Base-by-base conservation (phyloP, 2,797 vertebrate genomes). In the Parauchenoglanis ngamensis region DNA sequence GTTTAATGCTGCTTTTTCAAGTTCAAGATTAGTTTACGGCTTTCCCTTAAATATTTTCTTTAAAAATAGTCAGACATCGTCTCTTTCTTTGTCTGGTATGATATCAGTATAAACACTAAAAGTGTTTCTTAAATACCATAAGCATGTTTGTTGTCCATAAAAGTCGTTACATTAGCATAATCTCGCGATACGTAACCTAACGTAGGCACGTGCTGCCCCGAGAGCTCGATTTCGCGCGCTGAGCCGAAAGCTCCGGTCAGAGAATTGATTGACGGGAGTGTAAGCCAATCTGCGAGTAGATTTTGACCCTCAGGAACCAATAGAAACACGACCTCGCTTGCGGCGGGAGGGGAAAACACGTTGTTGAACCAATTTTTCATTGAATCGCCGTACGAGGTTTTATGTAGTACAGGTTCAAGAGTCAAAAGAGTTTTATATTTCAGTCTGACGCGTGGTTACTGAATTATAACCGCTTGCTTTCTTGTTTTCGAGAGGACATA, bases 181-280 rank as follows among this genome's bases (percentile, higher is more conserved):
- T 95, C 92, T 94, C 96, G 96, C 95, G 96, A 94, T 90, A 94
- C 76, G 1, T 57, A 2, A 3, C 79, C 7, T 11, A 76, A 91
- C 87, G 63, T 72, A 61, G 92, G 91, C 93, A 92, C 87, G 92
- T 90, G 93, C 84, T 83, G 86, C 93, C 93, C 94, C 96, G 96
- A 95, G 96, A 96, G 86, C 90, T 90, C 90, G 85, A 87, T 96
- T 96, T 96, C 96, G 96, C 96, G 96, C 95, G 96, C 96, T 96
- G 93, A 92, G 87, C 49, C 90, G 93, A 40, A 94, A 94, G 94
- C 94, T 93, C 95, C 95, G 92, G 90, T 93, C 93, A 91, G 88
- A 85, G 28, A 67, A 0, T 0, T 68, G 90, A 95, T 78, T 76
- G 95, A 94, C 93, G 88, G 67, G 68, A 7, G 0, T 10, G 0